A percentile compares a stretch with the other conserved stretches of the same genome.
phyloP scores from a whole-genome alignment of 2,113 vertebrate genomes.

The Diadophis punctatus region DNA sequence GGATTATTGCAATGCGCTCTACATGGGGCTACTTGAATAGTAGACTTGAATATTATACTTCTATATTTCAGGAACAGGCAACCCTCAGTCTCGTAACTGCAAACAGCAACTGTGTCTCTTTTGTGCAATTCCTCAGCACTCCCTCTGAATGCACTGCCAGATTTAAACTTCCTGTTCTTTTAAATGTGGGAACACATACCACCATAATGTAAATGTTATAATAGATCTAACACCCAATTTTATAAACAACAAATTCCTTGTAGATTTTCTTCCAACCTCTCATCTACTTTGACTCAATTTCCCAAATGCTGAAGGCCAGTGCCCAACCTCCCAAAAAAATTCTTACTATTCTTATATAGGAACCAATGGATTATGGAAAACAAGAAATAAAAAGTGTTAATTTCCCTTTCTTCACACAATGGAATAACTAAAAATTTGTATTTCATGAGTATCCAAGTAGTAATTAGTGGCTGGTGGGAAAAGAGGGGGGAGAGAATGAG shows the following conservation, averaged over 20 bases:
- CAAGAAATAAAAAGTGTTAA: not conserved
- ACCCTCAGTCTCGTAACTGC: not conserved
- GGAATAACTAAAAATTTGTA: not conserved
- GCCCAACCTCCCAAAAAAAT: not conserved
- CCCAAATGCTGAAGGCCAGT: not conserved
- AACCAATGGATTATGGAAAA: not conserved
- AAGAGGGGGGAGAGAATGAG: not conserved
- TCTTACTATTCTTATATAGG: not conserved
- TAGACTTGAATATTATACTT: not conserved
- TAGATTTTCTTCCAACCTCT: not conserved
- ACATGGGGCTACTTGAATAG: too few species aligned
- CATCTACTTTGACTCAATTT: not conserved
- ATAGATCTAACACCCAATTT: not conserved
- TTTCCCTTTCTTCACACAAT: not conserved
- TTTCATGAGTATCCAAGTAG: not conserved
- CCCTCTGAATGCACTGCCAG: not conserved
- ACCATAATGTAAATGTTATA: not conserved
- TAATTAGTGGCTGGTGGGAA: not conserved
- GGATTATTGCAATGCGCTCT: too few species aligned
- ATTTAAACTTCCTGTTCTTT: not conserved
- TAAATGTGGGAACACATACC: not conserved
- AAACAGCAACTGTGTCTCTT: not conserved
- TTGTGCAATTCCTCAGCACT: not conserved
- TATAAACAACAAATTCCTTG: not conserved
- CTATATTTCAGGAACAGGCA: not conserved